Conservation (phyloP, 2,888 invertebrate species). For the Hipparchia sbordonii region DNA sequence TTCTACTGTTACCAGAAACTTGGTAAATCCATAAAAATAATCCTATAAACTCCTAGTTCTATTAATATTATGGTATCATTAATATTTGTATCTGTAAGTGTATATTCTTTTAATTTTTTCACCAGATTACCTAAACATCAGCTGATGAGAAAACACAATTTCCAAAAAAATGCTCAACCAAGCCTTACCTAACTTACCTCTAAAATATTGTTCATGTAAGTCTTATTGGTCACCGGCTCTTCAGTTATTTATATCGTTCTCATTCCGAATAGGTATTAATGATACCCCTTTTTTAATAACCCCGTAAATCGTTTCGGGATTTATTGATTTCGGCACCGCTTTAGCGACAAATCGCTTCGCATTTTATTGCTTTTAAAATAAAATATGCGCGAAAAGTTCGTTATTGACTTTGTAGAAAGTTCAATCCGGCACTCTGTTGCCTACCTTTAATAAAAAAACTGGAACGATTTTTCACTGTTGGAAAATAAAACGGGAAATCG, state of each 20-base stretch:
- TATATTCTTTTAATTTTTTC: too few relatives aligned
- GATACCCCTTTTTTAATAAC: conserved; percentile 40
- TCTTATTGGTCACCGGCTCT: neutral
- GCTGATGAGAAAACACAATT: too few relatives aligned
- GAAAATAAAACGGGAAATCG: neutral
- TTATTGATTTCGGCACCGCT: conserved; percentile 34
- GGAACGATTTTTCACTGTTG: neutral
- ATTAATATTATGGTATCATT: too few relatives aligned
- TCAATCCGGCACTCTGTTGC: neutral
- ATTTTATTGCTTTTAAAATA: conserved; percentile 25
- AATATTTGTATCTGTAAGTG: too few relatives aligned
- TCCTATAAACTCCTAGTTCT: too few relatives aligned
- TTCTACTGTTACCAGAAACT: too few relatives aligned
- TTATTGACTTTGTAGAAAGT: conserved; percentile 25
- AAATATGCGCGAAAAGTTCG: conserved; percentile 27
- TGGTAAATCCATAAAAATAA: too few relatives aligned
- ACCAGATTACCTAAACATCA: too few relatives aligned
- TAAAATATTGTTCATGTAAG: too few relatives aligned
- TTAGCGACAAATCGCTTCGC: conserved; percentile 20
- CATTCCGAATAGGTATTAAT: conserved; percentile 37
- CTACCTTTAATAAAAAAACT: conserved; percentile 7
- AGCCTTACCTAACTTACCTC: too few relatives aligned
- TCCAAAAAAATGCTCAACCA: too few relatives aligned
- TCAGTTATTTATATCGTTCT: neutral
- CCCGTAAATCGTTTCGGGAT: conserved; percentile 33